Conservation (phyloP, 2,113 vertebrate species). For the Tangachromis dhanisi region DNA sequence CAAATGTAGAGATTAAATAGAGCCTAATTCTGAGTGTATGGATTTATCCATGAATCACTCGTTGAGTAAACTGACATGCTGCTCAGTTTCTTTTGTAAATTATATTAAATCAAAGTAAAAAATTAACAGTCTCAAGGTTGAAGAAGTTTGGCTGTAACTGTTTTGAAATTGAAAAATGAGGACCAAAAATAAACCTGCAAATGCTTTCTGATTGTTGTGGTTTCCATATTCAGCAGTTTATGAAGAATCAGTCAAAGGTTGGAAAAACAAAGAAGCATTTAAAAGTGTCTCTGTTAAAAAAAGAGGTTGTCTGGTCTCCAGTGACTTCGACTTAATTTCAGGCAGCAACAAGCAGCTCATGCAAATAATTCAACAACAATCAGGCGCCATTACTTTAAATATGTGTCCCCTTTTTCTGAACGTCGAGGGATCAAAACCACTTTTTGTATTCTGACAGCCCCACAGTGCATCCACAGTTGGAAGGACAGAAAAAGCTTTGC, state of each 20-base stretch:
- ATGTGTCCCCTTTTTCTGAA: not conserved
- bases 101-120: not conserved
- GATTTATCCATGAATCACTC: not conserved
- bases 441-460: not conserved
- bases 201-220: not conserved
- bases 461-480: not conserved
- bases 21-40: not conserved
- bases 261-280: not conserved
- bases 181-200: not conserved
- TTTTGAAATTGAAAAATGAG: rapidly evolving
- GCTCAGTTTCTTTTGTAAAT: not conserved
- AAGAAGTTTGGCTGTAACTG: not conserved
- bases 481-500: not conserved
- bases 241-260: not conserved
- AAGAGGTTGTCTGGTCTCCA: constrained; percentile 25
- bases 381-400: not conserved
- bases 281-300: not conserved
- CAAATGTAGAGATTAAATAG: rapidly evolving
- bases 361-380: not conserved
- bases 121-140: rapidly evolving
- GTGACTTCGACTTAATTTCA: constrained; percentile 37
- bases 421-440: not conserved
- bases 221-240: not conserved
- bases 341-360: not conserved
- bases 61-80: not conserved